Evolutionary conservation across 2,888 invertebrate genomes (phyloP).

Genomic region (Drosophila basisetae): DNA sequence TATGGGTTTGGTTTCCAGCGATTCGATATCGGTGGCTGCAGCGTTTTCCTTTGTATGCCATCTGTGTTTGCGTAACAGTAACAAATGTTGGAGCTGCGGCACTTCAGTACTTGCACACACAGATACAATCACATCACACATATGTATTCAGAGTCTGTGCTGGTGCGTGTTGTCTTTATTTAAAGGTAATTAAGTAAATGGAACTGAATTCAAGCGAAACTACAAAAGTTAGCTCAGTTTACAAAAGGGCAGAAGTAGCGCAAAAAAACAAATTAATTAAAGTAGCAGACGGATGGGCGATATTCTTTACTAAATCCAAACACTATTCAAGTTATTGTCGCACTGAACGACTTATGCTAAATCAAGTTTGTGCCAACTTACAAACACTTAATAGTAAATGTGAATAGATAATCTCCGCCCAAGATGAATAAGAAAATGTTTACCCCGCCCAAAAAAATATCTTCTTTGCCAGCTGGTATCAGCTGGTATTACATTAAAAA

Average conservation of each 20-base stretch:
- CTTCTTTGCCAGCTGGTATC: not conserved
- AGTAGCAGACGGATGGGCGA: not conserved
- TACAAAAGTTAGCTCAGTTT: constrained; percentile 11
- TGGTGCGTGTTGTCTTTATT: constrained; percentile 46
- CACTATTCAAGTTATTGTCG: not conserved
- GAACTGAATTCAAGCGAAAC: constrained; percentile 34
- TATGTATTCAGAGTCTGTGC: constrained; percentile 17
- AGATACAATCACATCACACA: not conserved
- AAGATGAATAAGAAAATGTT: too few relatives aligned
- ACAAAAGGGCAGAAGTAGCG: not conserved
- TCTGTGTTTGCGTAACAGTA: constrained; percentile 6
- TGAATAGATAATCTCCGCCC: too few relatives aligned
- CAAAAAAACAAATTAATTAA: not conserved
- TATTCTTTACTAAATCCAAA: not conserved
- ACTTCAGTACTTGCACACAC: not conserved
- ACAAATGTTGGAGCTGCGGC: constrained; percentile 8
- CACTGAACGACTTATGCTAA: not conserved
- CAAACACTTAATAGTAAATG: not conserved
- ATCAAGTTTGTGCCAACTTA: not conserved
- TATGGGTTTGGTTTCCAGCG: constrained; percentile 31
- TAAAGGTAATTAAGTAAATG: constrained; percentile 63
- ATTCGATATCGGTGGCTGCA: constrained; percentile 10
- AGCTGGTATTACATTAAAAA: not conserved
- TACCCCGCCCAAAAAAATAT: not conserved
- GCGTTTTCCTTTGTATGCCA: constrained; percentile 5